phyloP scores from a whole-genome alignment of 2,113 vertebrate species.

The Gasterosteus nipponicus region DNA sequence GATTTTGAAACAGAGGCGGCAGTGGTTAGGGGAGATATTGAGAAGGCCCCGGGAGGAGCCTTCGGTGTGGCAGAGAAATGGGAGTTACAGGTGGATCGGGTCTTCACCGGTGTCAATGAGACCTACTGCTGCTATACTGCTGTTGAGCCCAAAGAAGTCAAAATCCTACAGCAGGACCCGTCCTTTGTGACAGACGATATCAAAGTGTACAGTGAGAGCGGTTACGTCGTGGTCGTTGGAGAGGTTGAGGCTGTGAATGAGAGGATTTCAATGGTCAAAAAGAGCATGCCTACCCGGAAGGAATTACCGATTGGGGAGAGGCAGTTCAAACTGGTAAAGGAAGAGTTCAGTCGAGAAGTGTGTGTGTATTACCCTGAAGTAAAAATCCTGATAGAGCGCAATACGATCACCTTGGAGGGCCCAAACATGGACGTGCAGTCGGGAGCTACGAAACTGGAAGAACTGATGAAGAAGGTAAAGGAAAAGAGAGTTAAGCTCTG shows the following conservation, averaged over 20 bases:
- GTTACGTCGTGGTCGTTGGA: slow-evolving; percentile 66
- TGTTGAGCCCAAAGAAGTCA: slow-evolving; percentile 20
- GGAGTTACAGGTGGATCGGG: slow-evolving; percentile 50
- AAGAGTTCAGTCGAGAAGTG: slow-evolving; percentile 52
- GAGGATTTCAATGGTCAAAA: slow-evolving; percentile 29
- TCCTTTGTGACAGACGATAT: slow-evolving; percentile 29
- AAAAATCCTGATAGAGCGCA: background rate
- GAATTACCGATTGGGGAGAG: slow-evolving; percentile 43
- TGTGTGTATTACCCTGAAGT: slow-evolving; percentile 2
- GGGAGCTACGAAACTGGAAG: slow-evolving; percentile 29
- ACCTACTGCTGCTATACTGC: slow-evolving; percentile 51
- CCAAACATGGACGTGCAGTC: slow-evolving; percentile 41
- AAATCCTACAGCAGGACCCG: slow-evolving; percentile 32
- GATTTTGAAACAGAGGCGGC: slow-evolving; percentile 46
- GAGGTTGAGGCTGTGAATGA: slow-evolving; percentile 37
- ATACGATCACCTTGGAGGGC: slow-evolving; percentile 48
- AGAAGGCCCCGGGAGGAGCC: slow-evolving; percentile 17
- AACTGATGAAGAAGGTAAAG: slow-evolving; percentile 41
- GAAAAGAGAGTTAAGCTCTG: slow-evolving; percentile 45
- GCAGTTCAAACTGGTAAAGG: slow-evolving; percentile 56
- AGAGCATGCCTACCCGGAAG: slow-evolving; percentile 15
- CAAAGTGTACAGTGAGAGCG: slow-evolving; percentile 44
- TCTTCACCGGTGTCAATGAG: slow-evolving; percentile 24
- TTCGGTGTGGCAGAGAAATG: slow-evolving; percentile 33
- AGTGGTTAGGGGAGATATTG: slow-evolving; percentile 48